Evolutionary conservation across 1,140 invertebrate species (phyloP), one percentile per base, ranked within the genome.

Genomic region (Rhagoletis pomonella): DNA sequence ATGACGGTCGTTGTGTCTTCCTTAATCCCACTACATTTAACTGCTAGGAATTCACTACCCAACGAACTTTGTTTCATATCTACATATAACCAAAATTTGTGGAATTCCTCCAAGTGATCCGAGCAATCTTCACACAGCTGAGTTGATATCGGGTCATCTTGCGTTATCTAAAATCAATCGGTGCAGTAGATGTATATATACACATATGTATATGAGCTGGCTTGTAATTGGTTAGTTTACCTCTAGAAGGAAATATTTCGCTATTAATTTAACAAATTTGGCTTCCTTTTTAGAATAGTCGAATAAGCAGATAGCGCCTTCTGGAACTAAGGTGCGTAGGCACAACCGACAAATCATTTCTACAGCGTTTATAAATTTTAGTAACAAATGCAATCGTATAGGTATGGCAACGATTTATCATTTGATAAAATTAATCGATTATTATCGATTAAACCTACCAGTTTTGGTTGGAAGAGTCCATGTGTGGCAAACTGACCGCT

Each of bases 271-370:
- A 69, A 92, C 89, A 14, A 77, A 4, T 55, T 87, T 58, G 2
- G 17, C 14, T 29, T 67, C 86, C n/a, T 14, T 60, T 42, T 69
- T 6, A 60, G 19, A 55, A 67, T n/a, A 44, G 17, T 69, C 87
- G 87, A 91, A 91, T 39, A 91, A 88, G 67, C 89, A 67, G 62
- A 92, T 89, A 12, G 89, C 89, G 86, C 89, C 89, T 86, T 92
- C 89, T 88, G 89, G 89, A 84, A 89, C 88, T 87, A 92, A 89
- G 65, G 88, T 88, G 87, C 89, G 89, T 42, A 92, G 89, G 87
- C 91, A 92, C 89, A 92, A 88, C 62, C 91, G 91, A 89, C 91
- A 92, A 90, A 91, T 91, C 91, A 92, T 92, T 92, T 89, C 4
- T 39, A 47, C 59, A 59, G 67, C 55, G 29, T n/a, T 3, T 73